Conservation (phyloP, 2,113 vertebrate genomes). For the Nyctibius bracteatus region DNA sequence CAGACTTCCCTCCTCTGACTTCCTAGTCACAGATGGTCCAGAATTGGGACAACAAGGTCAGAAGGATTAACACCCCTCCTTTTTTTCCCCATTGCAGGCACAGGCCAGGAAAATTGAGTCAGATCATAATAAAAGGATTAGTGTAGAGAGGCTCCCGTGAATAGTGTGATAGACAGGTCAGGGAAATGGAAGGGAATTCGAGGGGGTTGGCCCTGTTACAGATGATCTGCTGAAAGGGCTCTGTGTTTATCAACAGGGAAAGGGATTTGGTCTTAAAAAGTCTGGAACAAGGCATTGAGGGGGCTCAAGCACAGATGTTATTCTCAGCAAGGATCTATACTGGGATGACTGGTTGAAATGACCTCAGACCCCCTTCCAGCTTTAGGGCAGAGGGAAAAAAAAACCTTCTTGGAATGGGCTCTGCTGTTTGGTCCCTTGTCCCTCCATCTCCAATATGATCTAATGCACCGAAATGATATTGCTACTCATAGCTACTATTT, state of each 20-base stretch:
- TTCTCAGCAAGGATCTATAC: neutral
- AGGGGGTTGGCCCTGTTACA: neutral
- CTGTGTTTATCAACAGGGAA: neutral
- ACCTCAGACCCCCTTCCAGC: neutral
- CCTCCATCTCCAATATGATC: neutral
- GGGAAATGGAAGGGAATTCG: slow-evolving; percentile 7
- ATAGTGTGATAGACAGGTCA: slow-evolving; percentile 29
- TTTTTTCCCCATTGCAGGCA: neutral
- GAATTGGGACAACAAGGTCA: slow-evolving; percentile 46
- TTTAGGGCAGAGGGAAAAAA: neutral
- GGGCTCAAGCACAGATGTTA: neutral
- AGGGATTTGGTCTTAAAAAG: neutral
- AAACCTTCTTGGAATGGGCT: neutral
- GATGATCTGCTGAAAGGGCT: neutral
- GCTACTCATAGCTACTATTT: neutral
- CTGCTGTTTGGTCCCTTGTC: neutral
- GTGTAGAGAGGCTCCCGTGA: neutral
- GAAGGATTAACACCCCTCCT: slow-evolving; percentile 8
- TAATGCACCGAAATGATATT: neutral
- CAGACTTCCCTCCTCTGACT: neutral
- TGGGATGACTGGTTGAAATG: neutral
- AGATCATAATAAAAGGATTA: slow-evolving; percentile 62
- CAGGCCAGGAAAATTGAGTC: slow-evolving; percentile 35
- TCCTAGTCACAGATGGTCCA: slow-evolving; percentile 19
- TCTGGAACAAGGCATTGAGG: neutral